Percentiles rank a stretch among this genome's conserved stretches.
Evolutionary conservation across 2,113 vertebrate genomes (phyloP).

Genomic region (Dinomys branickii): DNA sequence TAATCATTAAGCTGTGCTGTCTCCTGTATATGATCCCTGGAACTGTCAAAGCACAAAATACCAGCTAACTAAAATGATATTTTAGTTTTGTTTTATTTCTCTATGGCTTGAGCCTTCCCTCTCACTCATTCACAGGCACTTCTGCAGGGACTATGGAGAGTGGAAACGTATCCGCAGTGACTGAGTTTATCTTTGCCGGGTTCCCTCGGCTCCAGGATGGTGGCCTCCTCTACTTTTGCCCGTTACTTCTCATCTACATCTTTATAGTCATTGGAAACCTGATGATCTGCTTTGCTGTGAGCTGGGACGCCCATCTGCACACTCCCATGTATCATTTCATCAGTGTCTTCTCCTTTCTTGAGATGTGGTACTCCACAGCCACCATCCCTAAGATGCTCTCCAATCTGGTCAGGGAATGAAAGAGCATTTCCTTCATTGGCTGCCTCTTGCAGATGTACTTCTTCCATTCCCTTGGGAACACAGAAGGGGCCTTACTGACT

Average conservation of each 20-base stretch:
- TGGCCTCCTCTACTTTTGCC: background rate
- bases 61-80: background rate
- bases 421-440: background rate
- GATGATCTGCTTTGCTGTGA: constrained; percentile 18
- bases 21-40: background rate
- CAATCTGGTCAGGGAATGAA: background rate
- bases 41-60: background rate
- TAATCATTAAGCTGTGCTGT: background rate
- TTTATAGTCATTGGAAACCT: constrained; percentile 23
- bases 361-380: background rate
- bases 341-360: background rate
- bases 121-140: background rate
- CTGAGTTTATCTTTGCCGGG: constrained; percentile 25
- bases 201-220: background rate
- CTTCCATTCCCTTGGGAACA: constrained; percentile 12
- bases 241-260: constrained; percentile 20
- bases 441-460: background rate
- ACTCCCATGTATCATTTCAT: background rate
- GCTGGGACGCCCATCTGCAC: background rate
- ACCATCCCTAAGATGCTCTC: background rate
- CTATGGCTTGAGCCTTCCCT: background rate
- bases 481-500: background rate
- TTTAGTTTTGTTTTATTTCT: background rate
- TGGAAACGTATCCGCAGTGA: background rate
- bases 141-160: background rate